phyloP scores from a whole-genome alignment of 2,797 vertebrate genomes.

The Chromis chromis region DNA sequence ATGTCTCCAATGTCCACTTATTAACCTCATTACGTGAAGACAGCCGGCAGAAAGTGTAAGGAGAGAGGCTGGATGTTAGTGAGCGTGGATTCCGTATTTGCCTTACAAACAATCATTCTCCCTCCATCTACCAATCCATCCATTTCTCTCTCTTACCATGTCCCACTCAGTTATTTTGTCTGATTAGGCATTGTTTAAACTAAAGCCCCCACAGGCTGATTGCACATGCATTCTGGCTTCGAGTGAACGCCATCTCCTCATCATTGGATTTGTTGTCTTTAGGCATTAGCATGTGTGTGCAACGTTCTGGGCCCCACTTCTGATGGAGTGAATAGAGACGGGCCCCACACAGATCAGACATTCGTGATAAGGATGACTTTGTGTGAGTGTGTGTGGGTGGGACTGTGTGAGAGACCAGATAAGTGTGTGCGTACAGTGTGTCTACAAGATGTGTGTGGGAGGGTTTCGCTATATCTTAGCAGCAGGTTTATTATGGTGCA shows the following conservation, averaged over 20 bases:
- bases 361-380: conserved; percentile 30
- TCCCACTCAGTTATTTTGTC: conserved; percentile 68
- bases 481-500: conserved; percentile 49
- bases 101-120: conserved; percentile 46
- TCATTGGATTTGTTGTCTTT: conserved; percentile 68
- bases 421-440: conserved; percentile 24
- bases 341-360: conserved; percentile 55
- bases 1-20: conserved; percentile 14
- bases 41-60: conserved; percentile 9
- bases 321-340: conserved; percentile 58
- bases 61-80: conserved; percentile 12
- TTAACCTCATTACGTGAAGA: conserved; percentile 44
- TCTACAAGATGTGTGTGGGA: conserved; percentile 55
- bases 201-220: conserved; percentile 66
- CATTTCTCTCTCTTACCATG: conserved; percentile 41
- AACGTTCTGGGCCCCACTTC: conserved; percentile 38
- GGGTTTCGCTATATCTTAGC: conserved; percentile 47
- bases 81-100: conserved; percentile 46
- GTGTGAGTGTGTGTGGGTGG: conserved; percentile 33
- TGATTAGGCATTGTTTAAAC: conserved; percentile 73
- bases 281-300: conserved; percentile 70
- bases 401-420: conserved; percentile 29
- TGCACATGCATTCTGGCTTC: conserved; percentile 57
- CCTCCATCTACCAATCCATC: conserved; percentile 43
- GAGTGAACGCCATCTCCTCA: conserved; percentile 55